Percentiles rank a stretch among this genome's conserved stretches.
phyloP scores from a whole-genome alignment of 2,113 vertebrate species.

The Etia nguti region DNA sequence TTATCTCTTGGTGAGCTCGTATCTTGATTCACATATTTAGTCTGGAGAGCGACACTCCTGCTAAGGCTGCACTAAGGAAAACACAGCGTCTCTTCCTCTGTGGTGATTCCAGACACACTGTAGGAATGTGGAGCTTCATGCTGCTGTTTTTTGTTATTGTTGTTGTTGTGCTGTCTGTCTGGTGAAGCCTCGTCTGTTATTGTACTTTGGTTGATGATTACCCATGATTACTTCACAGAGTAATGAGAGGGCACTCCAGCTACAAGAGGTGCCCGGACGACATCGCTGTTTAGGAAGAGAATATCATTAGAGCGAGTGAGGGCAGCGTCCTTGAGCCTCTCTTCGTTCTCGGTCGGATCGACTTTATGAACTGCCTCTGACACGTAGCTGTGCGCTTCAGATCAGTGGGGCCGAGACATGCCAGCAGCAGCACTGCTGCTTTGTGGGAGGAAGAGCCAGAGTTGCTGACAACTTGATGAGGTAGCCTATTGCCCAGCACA shows the following conservation, averaged over 20 bases:
- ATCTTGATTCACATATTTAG: background rate
- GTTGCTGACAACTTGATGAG: background rate
- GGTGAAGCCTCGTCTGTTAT: background rate
- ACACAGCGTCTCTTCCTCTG: background rate
- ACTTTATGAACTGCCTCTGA: slow-evolving; percentile 3
- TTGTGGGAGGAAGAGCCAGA: background rate
- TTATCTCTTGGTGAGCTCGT: background rate
- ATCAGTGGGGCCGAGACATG: background rate
- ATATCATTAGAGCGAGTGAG: background rate
- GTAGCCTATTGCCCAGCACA: background rate
- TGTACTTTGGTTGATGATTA: background rate
- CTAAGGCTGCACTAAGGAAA: background rate
- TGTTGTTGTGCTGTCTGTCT: background rate
- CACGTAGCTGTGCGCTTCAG: background rate
- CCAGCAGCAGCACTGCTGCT: background rate
- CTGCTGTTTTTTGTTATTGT: background rate
- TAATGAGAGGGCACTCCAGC: background rate
- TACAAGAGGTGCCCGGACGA: background rate
- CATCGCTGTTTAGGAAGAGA: background rate
- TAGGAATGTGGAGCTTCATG: background rate
- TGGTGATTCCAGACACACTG: background rate
- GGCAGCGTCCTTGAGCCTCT: slow-evolving; percentile 14
- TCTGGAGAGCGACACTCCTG: background rate
- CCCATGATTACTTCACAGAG: background rate
- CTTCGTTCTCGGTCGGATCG: background rate